Conservation (phyloP, 2,113 vertebrate genomes). For the Phalacrocorax aristotelis region DNA sequence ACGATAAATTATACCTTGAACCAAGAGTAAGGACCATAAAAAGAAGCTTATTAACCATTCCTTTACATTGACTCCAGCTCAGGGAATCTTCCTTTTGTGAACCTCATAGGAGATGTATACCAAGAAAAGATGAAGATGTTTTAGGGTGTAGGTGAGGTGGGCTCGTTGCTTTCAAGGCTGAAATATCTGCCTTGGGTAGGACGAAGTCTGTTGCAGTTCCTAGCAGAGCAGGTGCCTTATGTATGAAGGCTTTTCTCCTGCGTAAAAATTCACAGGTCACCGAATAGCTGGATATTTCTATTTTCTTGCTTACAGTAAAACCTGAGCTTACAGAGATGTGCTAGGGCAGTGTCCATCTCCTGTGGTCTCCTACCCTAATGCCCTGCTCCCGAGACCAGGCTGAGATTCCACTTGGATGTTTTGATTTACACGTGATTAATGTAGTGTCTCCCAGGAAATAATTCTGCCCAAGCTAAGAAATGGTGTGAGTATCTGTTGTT, state of each 20-base stretch:
- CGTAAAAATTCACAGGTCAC: not conserved
- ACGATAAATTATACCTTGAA: not conserved
- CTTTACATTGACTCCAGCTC: not conserved
- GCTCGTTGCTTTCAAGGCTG: not conserved
- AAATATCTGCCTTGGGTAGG: not conserved
- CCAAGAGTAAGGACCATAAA: not conserved
- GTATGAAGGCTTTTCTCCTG: not conserved
- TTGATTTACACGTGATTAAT: accelerated
- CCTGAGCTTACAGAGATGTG: not conserved
- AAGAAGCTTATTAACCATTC: not conserved
- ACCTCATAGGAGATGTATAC: not conserved
- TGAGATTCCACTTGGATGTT: not conserved
- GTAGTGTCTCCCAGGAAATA: not conserved
- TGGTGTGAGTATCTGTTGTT: not conserved
- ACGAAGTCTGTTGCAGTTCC: not conserved
- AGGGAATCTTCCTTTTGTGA: not conserved
- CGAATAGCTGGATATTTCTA: not conserved
- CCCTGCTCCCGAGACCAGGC: not conserved
- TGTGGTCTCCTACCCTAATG: not conserved
- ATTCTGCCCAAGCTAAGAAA: not conserved
- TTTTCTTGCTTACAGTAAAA: not conserved
- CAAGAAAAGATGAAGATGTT: not conserved
- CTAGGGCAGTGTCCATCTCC: not conserved
- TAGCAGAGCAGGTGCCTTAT: not conserved
- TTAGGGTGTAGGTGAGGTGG: not conserved